Conservation (phyloP, 2,888 invertebrate species). For the Minunthozetes semirufus region DNA sequence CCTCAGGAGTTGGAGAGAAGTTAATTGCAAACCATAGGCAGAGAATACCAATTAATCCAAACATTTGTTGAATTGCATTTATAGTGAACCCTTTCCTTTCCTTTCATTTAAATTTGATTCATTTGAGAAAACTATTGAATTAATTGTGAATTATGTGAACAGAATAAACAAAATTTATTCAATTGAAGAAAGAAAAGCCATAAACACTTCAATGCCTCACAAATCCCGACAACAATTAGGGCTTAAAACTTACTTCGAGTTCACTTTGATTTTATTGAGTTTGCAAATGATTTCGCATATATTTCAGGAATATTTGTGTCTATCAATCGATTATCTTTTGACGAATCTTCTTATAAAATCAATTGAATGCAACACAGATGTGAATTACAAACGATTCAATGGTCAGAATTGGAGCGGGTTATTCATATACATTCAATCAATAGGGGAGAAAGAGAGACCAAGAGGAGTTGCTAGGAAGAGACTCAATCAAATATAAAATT, state of each 20-base stretch:
- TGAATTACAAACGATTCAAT: neutral
- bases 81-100: neutral
- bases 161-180: too few relatives aligned
- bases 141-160: neutral
- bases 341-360: neutral
- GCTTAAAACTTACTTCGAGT: too few relatives aligned
- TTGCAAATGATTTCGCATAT: neutral
- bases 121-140: neutral
- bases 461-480: neutral
- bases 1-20: neutral
- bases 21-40: neutral
- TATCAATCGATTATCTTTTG: neutral
- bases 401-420: slow-evolving; percentile 1
- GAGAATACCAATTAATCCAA: too few relatives aligned
- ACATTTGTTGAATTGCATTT: too few relatives aligned
- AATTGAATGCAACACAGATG: slow-evolving; percentile 4
- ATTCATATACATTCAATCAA: slow-evolving; percentile 5
- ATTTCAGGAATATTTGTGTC: neutral
- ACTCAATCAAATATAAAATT: neutral
- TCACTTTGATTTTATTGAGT: neutral
- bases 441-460: neutral
- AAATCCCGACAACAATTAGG: too few relatives aligned
- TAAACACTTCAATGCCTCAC: too few relatives aligned
- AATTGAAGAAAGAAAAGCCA: too few relatives aligned
- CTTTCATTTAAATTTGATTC: neutral